Evolutionary conservation across 2,113 vertebrate genomes (phyloP), one percentile per base, ranked within the genome.

Genomic region (Budorcas taxicolor): DNA sequence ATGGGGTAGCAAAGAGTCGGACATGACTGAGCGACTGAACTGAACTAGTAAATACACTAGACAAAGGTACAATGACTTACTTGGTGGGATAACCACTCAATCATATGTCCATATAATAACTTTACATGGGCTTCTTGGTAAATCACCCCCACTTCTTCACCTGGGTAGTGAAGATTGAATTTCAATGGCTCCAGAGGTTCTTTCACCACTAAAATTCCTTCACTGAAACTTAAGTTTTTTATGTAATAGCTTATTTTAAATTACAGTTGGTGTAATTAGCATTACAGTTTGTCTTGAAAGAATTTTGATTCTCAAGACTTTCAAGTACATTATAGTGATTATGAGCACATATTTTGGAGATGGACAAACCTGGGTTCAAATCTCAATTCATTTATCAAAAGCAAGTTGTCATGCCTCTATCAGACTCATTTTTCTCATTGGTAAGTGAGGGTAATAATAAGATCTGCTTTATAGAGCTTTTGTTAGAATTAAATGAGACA

Each of bases 351-450:
- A 52, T 60, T 89, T 94, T 97, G 58, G 64, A 64, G 10, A 27
- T 91, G 47, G 43, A 23, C 15, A 62, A 31, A 53, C 29, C 31
- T 53, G 27, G 36, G 21, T 86, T 87, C 71, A 87, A 67, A 87
- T 81, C 84, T 50, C 40, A 25, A 81, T 52, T 45, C 23, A 78
- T 45, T 96, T 92, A 82, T 47, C 53, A 76, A 94, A 90, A 95
- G 12, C 52, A 84, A 93, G 45, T 58, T 93, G 17, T 52, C 15
- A 40, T 55, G 12, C 27, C 5, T 90, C 21, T 82, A 1, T 82
- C 58, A 87, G 57, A 90, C 9, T 91, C 84, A 84, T 6, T 95
- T 91, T 96, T 87, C 94, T 96, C 53, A 21, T 40, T 31, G 90
- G 13, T 53, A 91, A 90, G 55, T 83, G 47, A 55, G 33, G 47